A percentile compares a stretch with the other conserved stretches of the same genome.
phyloP scores from a whole-genome alignment of 1,140 invertebrate species.

The Bathynomus jamesi region DNA sequence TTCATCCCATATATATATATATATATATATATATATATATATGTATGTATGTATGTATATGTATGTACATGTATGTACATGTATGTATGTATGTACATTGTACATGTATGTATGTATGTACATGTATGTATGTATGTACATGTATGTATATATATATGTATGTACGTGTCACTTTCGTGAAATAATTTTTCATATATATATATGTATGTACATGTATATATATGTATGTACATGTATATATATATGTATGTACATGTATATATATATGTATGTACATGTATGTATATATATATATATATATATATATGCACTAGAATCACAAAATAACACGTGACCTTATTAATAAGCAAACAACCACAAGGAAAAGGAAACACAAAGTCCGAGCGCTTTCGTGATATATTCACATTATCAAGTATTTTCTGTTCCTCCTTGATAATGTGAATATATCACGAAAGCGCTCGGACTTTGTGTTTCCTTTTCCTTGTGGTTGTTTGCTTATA shows the following conservation, averaged over 20 bases:
- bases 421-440: too few relatives aligned
- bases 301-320: neutral
- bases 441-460: too few relatives aligned
- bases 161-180: neutral
- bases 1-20: conserved; percentile 14
- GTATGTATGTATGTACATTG: conserved; percentile 17
- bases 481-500: too few relatives aligned
- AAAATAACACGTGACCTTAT: too few relatives aligned
- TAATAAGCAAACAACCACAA: too few relatives aligned
- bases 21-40: conserved; percentile 17
- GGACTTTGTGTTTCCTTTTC: too few relatives aligned
- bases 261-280: neutral
- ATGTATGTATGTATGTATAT: conserved; percentile 14
- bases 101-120: neutral
- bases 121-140: neutral
- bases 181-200: neutral
- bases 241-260: neutral
- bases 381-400: too few relatives aligned
- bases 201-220: neutral
- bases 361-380: too few relatives aligned
- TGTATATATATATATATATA: conserved; percentile 1
- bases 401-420: too few relatives aligned
- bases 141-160: neutral
- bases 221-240: neutral
- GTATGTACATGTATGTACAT: conserved; percentile 20